Percentiles rank a stretch among this genome's conserved stretches.
Conservation (phyloP, 2,113 vertebrate genomes). For the Macaca mulatta region DNA sequence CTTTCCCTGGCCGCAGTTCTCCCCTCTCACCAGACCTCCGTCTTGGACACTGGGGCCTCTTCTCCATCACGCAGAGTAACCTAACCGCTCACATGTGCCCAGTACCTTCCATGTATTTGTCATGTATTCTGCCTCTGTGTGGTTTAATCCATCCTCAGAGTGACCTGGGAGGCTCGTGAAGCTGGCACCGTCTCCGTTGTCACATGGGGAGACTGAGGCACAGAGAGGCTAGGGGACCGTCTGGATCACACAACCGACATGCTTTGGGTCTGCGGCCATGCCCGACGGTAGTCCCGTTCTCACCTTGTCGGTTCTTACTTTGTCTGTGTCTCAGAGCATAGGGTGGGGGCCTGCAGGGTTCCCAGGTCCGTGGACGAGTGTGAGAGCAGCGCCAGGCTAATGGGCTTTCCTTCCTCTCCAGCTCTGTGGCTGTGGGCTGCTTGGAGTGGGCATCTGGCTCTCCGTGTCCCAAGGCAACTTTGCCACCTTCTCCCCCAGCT, state of each 20-base stretch:
- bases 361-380: accelerated
- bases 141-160: background rate
- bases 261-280: background rate
- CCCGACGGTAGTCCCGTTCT: background rate
- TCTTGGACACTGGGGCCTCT: background rate
- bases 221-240: background rate
- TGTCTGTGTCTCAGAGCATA: background rate
- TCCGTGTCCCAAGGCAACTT: constrained; percentile 99
- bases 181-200: background rate
- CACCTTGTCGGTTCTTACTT: background rate
- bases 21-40: accelerated
- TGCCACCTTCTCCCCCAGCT: constrained; percentile 98
- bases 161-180: background rate
- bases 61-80: background rate
- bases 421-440: constrained; percentile 98
- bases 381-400: background rate
- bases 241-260: background rate
- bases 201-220: background rate
- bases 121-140: background rate
- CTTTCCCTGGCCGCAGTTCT: accelerated
- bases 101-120: background rate
- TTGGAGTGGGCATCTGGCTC: constrained; percentile 99
- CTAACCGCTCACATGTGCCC: accelerated
- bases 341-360: background rate
- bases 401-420: constrained; percentile 80